Base-by-base conservation (phyloP, 1,140 invertebrate genomes). In the Bombus ignitus region DNA sequence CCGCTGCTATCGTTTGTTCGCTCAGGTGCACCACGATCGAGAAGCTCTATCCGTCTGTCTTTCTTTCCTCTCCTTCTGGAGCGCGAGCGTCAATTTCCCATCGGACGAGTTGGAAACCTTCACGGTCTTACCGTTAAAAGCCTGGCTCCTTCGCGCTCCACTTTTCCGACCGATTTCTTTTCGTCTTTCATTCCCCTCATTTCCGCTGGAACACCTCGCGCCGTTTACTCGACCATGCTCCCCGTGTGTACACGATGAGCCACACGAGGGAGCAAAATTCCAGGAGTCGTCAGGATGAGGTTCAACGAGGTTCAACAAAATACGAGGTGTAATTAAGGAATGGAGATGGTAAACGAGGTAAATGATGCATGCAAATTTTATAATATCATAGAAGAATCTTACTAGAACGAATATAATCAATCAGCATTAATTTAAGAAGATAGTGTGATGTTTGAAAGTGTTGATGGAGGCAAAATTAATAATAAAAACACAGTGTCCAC, bases 41-140 rank as follows among this genome's bases (percentile, higher is more conserved):
- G 42, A 35, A 59, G 57, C 35, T 72, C 73, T n/a, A n/a, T 22
- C 76, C 10, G 15, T 37, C 35, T 15, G 22, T 39, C 25, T 39
- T 32, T 39, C 47, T 57, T n/a, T 22, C 47, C 53, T 8, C 37
- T 37, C 35, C 15, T 57, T 18, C 53, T 28, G 18, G 18, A 53
- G 47, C 18, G 47, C 18, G 47, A 53, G 75, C 85, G 89, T 85
- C 91, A 83, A 92, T 91, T 87, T 86, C 44, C 77, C 85, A 84
- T 90, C 90, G 86, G 82, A 80, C 87, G 62, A 70, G 70, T 66
- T 47, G 57, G 62, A 65, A 68, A 79, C 75, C 78, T 75, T 81
- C 88, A 87, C 77, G 81, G 83, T 89, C 81, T 90, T 87, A 74
- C 82, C 75, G 81, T 90, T 90, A 88, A 90, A 90, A 90, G 86